phyloP scores from a whole-genome alignment of 2,797 vertebrate species.

The Microctenopoma steveboyesi region DNA sequence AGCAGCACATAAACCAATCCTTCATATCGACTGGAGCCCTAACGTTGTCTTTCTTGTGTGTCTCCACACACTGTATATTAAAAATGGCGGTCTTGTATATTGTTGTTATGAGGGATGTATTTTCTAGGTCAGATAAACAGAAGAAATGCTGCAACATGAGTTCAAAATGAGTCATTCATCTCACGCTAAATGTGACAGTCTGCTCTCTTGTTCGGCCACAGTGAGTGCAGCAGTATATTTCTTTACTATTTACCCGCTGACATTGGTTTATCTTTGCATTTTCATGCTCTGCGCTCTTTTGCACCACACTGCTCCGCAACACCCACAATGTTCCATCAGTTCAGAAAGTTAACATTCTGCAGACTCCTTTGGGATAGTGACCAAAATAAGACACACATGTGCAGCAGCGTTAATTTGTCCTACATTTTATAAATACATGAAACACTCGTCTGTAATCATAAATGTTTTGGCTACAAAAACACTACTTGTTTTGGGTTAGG shows the following conservation, averaged over 20 bases:
- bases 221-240: conserved; percentile 1
- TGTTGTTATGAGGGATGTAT: background rate
- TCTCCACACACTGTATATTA: background rate
- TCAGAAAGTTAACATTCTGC: background rate
- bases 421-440: too few relatives aligned
- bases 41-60: background rate
- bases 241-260: conserved; percentile 5
- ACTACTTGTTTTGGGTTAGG: too few relatives aligned
- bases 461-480: too few relatives aligned
- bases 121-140: conserved; percentile 7
- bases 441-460: too few relatives aligned
- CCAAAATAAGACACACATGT: background rate
- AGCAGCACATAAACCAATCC: conserved; percentile 14
- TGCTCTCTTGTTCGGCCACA: background rate
- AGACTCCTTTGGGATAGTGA: conserved; percentile 1
- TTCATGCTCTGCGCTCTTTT: conserved; percentile 5
- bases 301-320: background rate
- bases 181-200: conserved; percentile 5
- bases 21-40: background rate
- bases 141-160: conserved; percentile 7
- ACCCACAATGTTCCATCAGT: background rate
- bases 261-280: conserved; percentile 12
- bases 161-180: conserved; percentile 24
- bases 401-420: too few relatives aligned
- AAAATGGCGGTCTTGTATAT: background rate